A percentile compares a stretch with the other conserved stretches of the same genome.
Conservation (phyloP, 53 echinoderm and acorn worm genomes). For the Mesocentrotus franciscanus region DNA sequence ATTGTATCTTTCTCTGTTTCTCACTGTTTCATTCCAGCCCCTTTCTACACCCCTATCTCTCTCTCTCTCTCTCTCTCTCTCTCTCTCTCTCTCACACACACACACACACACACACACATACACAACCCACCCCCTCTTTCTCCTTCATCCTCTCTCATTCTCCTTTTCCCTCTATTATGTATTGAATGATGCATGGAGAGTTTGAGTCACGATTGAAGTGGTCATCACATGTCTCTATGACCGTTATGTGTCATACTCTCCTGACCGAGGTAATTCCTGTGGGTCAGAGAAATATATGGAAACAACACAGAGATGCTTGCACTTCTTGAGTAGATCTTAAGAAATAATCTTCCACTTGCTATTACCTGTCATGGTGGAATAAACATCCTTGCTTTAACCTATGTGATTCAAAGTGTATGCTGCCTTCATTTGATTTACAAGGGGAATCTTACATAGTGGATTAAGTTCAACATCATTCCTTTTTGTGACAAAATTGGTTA, state of each 20-base stretch:
- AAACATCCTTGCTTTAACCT: too few relatives aligned
- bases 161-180: not conserved
- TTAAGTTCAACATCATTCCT: too few relatives aligned
- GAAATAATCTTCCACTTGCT: too few relatives aligned
- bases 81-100: not conserved
- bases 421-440: too few relatives aligned
- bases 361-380: too few relatives aligned
- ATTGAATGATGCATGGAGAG: not conserved
- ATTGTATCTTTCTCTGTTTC: not conserved
- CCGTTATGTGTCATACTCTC: not conserved
- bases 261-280: not conserved
- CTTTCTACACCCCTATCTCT: not conserved
- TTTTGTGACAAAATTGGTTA: too few relatives aligned
- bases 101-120: too few relatives aligned
- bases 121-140: not conserved
- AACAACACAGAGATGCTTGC: not conserved
- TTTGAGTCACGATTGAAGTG: not conserved
- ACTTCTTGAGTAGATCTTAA: too few relatives aligned
- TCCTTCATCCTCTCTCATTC: not conserved
- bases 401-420: too few relatives aligned
- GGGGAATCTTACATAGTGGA: too few relatives aligned
- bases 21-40: not conserved
- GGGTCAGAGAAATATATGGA: not conserved
- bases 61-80: not conserved
- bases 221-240: not conserved